Conservation (phyloP, 2,888 invertebrate genomes). For the Hirtodrosophila cameraria region DNA sequence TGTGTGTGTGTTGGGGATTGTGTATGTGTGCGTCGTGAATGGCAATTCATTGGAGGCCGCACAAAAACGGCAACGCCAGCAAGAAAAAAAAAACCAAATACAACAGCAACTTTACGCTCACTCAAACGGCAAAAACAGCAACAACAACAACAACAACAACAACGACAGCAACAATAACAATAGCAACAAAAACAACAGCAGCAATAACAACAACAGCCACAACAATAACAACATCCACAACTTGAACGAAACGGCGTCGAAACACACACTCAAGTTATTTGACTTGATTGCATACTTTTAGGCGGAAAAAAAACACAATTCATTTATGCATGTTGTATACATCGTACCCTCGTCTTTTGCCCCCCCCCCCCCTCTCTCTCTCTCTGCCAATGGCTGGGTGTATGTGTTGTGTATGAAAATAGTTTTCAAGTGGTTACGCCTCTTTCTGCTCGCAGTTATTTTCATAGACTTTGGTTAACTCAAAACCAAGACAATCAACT, state of each 20-base stretch:
- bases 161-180: neutral
- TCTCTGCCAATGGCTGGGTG: too few species aligned
- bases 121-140: conserved; percentile 40
- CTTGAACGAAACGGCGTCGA: conserved; percentile 31
- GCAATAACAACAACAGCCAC: conserved; percentile 6
- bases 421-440: conserved; percentile 46
- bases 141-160: conserved; percentile 14
- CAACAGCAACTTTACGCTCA: conserved; percentile 34
- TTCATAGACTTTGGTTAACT: conserved; percentile 15
- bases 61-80: conserved; percentile 58
- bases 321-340: conserved; percentile 26
- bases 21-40: conserved; percentile 39
- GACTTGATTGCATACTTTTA: conserved; percentile 72
- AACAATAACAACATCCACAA: conserved; percentile 21
- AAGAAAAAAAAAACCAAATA: conserved; percentile 39
- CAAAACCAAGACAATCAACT: conserved; percentile 25
- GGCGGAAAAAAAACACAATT: conserved; percentile 62
- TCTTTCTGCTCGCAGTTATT: neutral
- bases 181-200: conserved; percentile 1
- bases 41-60: conserved; percentile 58
- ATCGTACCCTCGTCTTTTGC: too few species aligned
- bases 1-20: conserved; percentile 2
- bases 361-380: conserved; percentile 2
- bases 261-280: conserved; percentile 58
- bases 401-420: conserved; percentile 63